phyloP scores from a whole-genome alignment of 1,140 invertebrate species.

The Subanguina moxae region DNA sequence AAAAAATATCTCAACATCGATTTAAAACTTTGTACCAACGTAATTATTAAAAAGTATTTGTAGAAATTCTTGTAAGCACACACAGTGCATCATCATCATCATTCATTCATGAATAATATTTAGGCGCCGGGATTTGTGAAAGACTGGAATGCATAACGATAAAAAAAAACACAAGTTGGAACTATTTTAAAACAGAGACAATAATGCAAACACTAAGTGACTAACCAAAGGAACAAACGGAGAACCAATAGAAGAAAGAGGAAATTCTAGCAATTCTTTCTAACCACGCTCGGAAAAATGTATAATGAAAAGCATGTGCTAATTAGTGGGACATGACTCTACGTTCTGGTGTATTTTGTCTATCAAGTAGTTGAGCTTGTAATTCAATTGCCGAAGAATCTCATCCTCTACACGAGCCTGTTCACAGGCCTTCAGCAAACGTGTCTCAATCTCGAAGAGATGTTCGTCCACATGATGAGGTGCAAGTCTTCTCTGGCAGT shows the following conservation, averaged over 20 bases:
- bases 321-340: background rate
- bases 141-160: constrained; percentile 1
- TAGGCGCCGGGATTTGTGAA: background rate
- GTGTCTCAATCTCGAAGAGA: constrained; percentile 47
- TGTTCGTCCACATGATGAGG: constrained; percentile 48
- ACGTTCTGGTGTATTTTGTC: constrained; percentile 5
- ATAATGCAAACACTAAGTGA: no score
- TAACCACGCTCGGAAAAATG: background rate
- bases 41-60: no score
- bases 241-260: no score
- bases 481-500: constrained; percentile 42
- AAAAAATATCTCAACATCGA: no score
- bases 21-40: no score
- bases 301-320: background rate
- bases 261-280: no score
- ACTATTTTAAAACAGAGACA: no score
- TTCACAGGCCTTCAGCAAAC: constrained; percentile 25
- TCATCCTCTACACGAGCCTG: constrained; percentile 21
- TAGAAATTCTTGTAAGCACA: no score
- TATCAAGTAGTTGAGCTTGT: constrained; percentile 28
- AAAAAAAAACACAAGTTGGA: background rate
- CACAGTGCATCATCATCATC: background rate
- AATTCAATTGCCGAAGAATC: constrained; percentile 35
- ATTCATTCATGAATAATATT: background rate
- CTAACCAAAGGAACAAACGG: no score